phyloP scores from a whole-genome alignment of 2,113 vertebrate species.

The Heloderma charlesbogerti region DNA sequence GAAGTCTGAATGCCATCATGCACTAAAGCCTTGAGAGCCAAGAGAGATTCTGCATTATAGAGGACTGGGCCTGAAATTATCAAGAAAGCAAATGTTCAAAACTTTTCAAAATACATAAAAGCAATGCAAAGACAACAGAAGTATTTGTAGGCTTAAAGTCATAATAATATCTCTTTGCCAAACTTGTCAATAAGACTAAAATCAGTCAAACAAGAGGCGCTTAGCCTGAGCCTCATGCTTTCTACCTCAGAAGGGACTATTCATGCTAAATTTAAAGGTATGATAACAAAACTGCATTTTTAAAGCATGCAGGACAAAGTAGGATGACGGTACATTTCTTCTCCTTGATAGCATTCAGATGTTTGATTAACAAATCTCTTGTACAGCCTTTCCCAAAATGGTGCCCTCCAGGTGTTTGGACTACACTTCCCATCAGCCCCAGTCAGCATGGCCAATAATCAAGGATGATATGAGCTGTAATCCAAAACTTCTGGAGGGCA shows the following conservation, averaged over 20 bases:
- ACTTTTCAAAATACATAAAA: neutral
- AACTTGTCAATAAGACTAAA: neutral
- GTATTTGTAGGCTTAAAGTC: neutral
- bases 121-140: accelerated
- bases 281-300: neutral
- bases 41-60: neutral
- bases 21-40: neutral
- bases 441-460: too few species aligned
- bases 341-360: neutral
- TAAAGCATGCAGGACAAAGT: neutral
- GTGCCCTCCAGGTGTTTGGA: too few species aligned
- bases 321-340: too few species aligned
- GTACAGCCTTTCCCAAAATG: too few species aligned
- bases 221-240: neutral
- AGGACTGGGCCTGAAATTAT: neutral
- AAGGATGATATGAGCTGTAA: too few species aligned
- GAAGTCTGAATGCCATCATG: neutral
- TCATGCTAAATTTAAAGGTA: neutral
- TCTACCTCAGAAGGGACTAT: neutral
- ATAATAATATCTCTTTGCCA: neutral
- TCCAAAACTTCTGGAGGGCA: too few species aligned
- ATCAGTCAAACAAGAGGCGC: accelerated
- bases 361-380: too few species aligned
- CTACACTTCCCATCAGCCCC: too few species aligned
- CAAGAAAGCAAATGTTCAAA: neutral